A percentile compares a stretch with the other conserved stretches of the same genome.
These are phyloP conservation scores for Hepsetus odoe DNA, from an alignment of 2,113 vertebrate species.

Conservation along the genomic window DNA sequence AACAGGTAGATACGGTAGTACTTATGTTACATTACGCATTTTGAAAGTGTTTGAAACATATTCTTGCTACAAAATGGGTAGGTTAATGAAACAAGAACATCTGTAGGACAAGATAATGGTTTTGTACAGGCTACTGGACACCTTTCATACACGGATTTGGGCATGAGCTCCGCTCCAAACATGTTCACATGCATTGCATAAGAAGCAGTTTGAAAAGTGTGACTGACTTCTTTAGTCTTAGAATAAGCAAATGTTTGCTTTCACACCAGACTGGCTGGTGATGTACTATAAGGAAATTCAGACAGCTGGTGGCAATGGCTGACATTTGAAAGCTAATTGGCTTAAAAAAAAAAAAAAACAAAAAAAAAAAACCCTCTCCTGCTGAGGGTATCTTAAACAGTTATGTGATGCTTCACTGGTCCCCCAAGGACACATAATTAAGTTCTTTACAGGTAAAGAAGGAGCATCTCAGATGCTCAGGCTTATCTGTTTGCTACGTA, in stretches of 20 bases:
- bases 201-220: not conserved
- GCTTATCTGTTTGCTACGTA: conserved; percentile 27
- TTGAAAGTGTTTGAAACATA: no score
- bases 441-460: conserved; percentile 12
- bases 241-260: no score
- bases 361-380: not conserved
- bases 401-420: not conserved
- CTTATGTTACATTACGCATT: no score
- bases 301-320: not conserved
- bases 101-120: no score
- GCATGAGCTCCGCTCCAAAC: not conserved
- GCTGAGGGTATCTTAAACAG: not conserved
- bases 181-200: not conserved
- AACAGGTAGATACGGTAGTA: no score
- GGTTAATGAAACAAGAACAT: no score
- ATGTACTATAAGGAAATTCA: not conserved
- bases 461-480: not conserved
- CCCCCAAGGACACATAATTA: conserved; percentile 9
- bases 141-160: no score
- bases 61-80: no score
- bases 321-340: not conserved
- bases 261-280: not conserved
- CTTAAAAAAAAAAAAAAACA: not conserved
- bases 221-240: not conserved
- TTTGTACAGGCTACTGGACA: no score